phyloP scores from a whole-genome alignment of 2,888 invertebrate species.

The Brenthis ino region DNA sequence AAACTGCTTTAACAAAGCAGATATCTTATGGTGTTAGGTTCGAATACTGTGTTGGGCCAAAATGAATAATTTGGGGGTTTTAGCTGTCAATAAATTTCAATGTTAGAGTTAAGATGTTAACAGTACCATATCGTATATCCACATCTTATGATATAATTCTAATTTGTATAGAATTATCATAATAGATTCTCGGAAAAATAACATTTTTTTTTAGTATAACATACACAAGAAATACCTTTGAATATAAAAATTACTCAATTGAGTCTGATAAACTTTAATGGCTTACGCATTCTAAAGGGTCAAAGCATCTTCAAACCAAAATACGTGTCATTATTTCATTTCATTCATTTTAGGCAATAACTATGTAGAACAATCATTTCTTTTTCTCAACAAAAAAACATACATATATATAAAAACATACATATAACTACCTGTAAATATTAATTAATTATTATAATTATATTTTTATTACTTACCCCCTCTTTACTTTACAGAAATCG shows the following conservation, averaged over 20 bases:
- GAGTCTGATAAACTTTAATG: slow-evolving; percentile 3
- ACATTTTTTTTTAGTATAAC: background rate
- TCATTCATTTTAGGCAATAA: background rate
- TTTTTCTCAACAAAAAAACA: background rate
- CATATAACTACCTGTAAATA: too few relatives aligned
- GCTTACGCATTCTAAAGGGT: background rate
- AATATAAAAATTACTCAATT: slow-evolving; percentile 10
- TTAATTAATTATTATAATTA: background rate
- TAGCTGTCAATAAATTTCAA: too few relatives aligned
- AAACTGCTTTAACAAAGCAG: too few relatives aligned
- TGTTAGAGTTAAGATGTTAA: too few relatives aligned
- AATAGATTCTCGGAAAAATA: too few relatives aligned
- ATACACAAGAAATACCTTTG: background rate
- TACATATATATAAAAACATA: too few relatives aligned
- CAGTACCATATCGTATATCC: too few relatives aligned
- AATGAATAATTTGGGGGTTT: too few relatives aligned
- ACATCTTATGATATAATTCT: too few relatives aligned
- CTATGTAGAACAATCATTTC: background rate
- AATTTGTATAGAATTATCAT: too few relatives aligned
- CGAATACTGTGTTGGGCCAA: too few relatives aligned
- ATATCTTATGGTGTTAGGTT: too few relatives aligned
- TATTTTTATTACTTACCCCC: slow-evolving; percentile 87
- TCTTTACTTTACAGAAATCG: slow-evolving; percentile 99
- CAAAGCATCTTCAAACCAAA: background rate
- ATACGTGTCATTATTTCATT: slow-evolving; percentile 10